phyloP scores from a whole-genome alignment of 2,113 vertebrate species.

The Ceratotherium simum region DNA sequence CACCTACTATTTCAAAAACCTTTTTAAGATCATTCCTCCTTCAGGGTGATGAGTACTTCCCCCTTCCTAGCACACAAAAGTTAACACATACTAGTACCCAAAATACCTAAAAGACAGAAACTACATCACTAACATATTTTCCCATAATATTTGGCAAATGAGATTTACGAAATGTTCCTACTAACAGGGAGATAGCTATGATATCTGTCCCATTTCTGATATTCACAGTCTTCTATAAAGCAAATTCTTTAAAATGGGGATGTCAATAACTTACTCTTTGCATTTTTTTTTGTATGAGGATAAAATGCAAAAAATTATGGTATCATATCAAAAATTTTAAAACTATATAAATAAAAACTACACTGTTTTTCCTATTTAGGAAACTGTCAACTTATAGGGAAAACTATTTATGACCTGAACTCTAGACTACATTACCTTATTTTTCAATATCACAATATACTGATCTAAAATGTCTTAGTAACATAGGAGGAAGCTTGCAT shows the following conservation, averaged over 20 bases:
- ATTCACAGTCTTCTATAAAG: background rate
- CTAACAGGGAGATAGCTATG: background rate
- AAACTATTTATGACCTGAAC: background rate
- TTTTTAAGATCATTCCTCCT: background rate
- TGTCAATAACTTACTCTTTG: background rate
- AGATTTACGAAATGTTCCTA: background rate
- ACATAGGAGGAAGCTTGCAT: background rate
- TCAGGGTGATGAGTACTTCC: background rate
- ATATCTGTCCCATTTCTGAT: background rate
- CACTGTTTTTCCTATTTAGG: background rate
- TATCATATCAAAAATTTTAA: background rate
- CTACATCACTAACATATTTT: background rate
- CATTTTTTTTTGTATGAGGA: background rate
- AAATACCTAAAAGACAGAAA: background rate
- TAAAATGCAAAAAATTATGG: background rate
- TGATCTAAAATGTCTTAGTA: background rate
- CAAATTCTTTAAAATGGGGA: background rate
- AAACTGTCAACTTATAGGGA: background rate
- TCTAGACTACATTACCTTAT: background rate
- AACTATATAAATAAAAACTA: background rate
- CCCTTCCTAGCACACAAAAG: background rate
- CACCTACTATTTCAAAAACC: background rate
- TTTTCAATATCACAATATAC: constrained; percentile 8
- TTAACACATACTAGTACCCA: background rate
- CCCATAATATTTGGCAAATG: background rate